Base-by-base conservation (phyloP, 2,113 vertebrate species). In the Colaptes auratus region DNA sequence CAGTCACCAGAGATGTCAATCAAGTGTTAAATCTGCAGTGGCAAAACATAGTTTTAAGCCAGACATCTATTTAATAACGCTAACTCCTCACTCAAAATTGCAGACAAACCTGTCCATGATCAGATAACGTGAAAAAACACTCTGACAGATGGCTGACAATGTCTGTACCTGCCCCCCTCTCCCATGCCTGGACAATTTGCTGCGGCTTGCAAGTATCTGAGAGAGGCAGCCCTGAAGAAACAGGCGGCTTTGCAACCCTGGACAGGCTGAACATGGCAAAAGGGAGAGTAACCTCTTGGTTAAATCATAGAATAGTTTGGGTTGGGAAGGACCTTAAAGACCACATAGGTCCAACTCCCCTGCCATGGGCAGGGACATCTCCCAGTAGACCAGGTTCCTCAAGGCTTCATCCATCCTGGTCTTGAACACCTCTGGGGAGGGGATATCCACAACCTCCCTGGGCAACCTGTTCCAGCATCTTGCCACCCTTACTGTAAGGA, bases 31-130 rank as follows among this genome's bases (percentile, higher is more conserved):
- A 81, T 75, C 63, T 8, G 19, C 79, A 69, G 69, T 9, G 81
- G 61, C 48, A 80, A 89, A 86, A 50, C 44, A 79, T 91, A 61
- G 75, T 88, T 92, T 65, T 42, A 80, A 93, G 82, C n/a, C 92
- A 93, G 71, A 61, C 85, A 63, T 66, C 67, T 81, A 87, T 96
- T 92, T 96, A 92, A 92, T 83, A 96, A 71, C 0, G 14, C 92
- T 89, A 87, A 77, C 88, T 93, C 80, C n/a, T 71, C 33, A 83
- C 75, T 89, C 30, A 86, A 46, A 93, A 91, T 76, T 95, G 90
- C 73, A 92, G 95, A 91, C 82, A 94, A 96, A 97, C 95, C 93
- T 93, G 91, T 76, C 76, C 52, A 10, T 14, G 31, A 93, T 95
- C 94, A 86, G 92, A 93, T 95, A 95, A 78, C 56, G 19, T 0